Evolutionary conservation across 2,888 invertebrate genomes (phyloP).

Genomic region (Dasypolia templi): DNA sequence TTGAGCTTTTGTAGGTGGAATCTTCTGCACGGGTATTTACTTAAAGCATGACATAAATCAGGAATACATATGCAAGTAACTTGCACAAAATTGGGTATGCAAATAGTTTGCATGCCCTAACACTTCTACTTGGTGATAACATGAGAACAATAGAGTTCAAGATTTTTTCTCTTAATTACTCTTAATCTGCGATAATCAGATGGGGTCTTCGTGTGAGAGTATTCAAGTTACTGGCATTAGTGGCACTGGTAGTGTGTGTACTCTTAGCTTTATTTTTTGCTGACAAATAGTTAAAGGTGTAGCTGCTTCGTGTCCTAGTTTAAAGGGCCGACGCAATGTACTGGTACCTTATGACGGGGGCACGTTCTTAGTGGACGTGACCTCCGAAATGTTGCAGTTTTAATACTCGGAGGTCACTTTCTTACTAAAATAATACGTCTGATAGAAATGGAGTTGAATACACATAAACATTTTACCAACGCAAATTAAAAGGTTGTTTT

Average conservation of each 20-base stretch:
- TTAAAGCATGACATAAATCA: background rate
- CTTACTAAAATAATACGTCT: background rate
- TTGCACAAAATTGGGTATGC: background rate
- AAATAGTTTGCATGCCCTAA: background rate
- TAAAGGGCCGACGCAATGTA: constrained; percentile 22
- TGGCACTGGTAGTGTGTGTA: too few species aligned
- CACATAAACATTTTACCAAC: background rate
- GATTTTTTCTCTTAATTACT: too few species aligned
- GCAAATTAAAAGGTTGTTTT: background rate
- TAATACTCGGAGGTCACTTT: constrained; percentile 4
- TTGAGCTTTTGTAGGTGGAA: background rate
- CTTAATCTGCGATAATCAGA: too few species aligned
- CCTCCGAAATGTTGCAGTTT: constrained; percentile 18
- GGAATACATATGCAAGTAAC: background rate
- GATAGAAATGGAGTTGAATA: background rate
- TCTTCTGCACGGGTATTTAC: too few species aligned
- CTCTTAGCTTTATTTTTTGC: background rate
- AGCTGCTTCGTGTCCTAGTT: constrained; percentile 12
- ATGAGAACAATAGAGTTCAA: background rate
- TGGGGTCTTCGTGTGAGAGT: too few species aligned
- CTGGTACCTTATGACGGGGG: constrained; percentile 34
- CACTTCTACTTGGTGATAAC: too few species aligned
- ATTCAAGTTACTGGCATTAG: background rate
- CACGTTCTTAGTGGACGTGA: constrained; percentile 37
- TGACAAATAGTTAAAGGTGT: too few species aligned